Evolutionary conservation across 2,888 invertebrate genomes (phyloP).

Genomic region (Phytoseiulus persimilis): DNA sequence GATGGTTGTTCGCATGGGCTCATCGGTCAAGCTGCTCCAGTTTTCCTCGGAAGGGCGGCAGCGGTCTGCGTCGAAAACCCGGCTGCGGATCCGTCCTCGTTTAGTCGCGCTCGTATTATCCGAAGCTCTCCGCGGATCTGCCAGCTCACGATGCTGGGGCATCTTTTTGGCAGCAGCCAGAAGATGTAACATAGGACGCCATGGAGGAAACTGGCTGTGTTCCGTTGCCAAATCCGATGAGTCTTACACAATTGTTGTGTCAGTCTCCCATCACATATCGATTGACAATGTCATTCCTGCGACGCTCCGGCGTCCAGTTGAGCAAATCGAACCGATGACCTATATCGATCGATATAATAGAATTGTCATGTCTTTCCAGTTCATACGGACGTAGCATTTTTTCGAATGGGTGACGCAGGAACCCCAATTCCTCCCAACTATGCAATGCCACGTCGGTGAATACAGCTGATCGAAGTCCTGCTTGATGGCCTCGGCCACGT

Average conservation of each 20-base stretch:
- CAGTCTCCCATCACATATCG: background rate
- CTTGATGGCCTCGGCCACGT: conserved; percentile 47
- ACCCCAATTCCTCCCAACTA: conserved; percentile 48
- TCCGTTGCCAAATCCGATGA: background rate
- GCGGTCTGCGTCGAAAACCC: too few relatives aligned
- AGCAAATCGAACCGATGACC: background rate
- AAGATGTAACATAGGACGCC: background rate
- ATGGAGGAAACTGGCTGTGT: background rate
- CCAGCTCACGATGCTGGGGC: background rate
- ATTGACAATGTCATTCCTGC: background rate
- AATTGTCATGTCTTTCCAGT: conserved; percentile 46
- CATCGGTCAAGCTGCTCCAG: too few relatives aligned
- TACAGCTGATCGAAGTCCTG: conserved; percentile 47
- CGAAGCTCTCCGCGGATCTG: background rate
- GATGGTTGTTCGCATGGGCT: too few relatives aligned
- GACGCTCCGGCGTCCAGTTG: background rate
- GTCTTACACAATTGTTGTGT: background rate
- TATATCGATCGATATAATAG: conserved; percentile 46
- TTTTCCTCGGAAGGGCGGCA: too few relatives aligned
- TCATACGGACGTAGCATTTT: conserved; percentile 45
- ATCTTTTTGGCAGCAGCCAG: background rate
- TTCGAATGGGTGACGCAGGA: conserved; percentile 47
- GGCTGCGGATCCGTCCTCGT: background rate
- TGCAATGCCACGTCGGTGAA: conserved; percentile 47
- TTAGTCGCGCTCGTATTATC: background rate